Conservation (phyloP, 2,113 vertebrate genomes). For the human (Homo sapiens) region GRCh38 chr7:33136001-33136500, state of each 20-base stretch:
- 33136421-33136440: not conserved
- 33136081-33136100: not conserved
- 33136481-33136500: not conserved
- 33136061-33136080: not conserved
- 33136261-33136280: not conserved
- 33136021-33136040: not conserved
- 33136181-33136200: not conserved
- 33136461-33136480: not conserved
- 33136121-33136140: not conserved
- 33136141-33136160: not conserved
- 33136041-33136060: not conserved
- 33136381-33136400: not conserved
- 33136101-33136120: not conserved
- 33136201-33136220: not conserved
- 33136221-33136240: not conserved
- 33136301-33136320: not conserved
- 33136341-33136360: not conserved
- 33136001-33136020: not conserved
- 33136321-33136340: not conserved
- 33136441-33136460: not conserved
- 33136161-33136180: not conserved
- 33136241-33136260: not conserved
- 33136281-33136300: not conserved
- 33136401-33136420: not conserved
- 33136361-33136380: not conserved